Evolutionary conservation across 2,797 vertebrate genomes (phyloP).

Genomic region (Epinephelus malabaricus): DNA sequence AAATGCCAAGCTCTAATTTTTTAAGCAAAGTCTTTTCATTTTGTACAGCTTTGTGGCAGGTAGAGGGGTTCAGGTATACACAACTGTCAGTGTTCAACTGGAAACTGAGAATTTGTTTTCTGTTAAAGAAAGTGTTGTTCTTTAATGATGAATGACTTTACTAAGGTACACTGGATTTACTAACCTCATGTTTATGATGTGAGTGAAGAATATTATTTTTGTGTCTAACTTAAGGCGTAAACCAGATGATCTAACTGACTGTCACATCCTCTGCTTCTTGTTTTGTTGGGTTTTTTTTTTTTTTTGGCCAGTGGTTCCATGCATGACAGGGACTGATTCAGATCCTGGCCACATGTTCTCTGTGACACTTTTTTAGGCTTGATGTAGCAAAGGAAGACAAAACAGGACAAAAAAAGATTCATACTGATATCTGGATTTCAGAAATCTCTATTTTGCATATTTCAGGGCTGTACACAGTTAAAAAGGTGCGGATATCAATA

Average conservation of each 20-base stretch:
- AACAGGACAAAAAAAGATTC: too few relatives aligned
- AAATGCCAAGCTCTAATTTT: constrained; percentile 29
- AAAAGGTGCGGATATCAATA: too few relatives aligned
- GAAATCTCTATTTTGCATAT: too few relatives aligned
- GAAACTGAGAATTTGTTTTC: background rate
- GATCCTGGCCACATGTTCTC: background rate
- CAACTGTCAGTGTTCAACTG: background rate
- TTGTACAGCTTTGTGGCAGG: background rate
- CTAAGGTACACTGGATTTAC: constrained; percentile 11
- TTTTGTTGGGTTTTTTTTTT: background rate
- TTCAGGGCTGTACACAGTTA: too few relatives aligned
- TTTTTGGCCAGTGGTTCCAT: background rate
- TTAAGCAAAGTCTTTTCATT: constrained; percentile 30
- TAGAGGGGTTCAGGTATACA: too few relatives aligned
- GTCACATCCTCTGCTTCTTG: background rate
- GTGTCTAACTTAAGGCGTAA: background rate
- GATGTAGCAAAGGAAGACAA: too few relatives aligned
- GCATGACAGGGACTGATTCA: constrained; percentile 15
- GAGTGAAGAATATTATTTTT: background rate
- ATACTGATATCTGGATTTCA: too few relatives aligned
- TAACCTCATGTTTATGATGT: constrained; percentile 3
- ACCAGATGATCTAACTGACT: background rate
- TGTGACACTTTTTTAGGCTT: background rate
- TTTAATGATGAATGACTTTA: background rate
- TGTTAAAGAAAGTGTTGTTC: background rate